phyloP scores from a whole-genome alignment of 92 coral and sea anemone species.

The Muricea muricata region DNA sequence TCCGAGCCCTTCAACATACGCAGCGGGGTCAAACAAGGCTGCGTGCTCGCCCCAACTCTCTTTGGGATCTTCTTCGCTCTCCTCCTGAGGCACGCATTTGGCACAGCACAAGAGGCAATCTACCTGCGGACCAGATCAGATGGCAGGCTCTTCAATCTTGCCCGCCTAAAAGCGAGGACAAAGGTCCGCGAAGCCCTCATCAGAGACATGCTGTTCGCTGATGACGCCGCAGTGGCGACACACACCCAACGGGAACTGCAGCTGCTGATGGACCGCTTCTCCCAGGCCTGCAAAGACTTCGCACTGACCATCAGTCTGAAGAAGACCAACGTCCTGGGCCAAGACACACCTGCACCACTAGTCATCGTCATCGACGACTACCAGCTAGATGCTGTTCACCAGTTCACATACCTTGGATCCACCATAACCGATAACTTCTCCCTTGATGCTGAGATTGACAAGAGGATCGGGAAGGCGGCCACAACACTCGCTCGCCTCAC shows the following conservation, averaged over 20 bases:
- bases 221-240: conserved; percentile 19
- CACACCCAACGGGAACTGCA: conserved; percentile 34
- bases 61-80: conserved; percentile 42
- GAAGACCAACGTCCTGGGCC: conserved; percentile 15
- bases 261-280: conserved; percentile 24
- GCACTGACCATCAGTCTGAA: conserved; percentile 47
- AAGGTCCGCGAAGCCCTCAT: background rate
- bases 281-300: conserved; percentile 34
- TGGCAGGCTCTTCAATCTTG: conserved; percentile 42
- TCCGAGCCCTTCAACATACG: too few species aligned
- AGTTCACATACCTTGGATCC: conserved; percentile 23
- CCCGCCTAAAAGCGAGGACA: conserved; percentile 34
- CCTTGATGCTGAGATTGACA: conserved; percentile 32
- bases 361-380: too few species aligned
- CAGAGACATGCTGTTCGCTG: conserved; percentile 17
- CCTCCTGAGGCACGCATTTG: conserved; percentile 40
- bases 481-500: conserved; percentile 38
- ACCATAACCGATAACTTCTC: conserved; percentile 41
- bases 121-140: conserved; percentile 50
- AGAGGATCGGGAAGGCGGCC: conserved; percentile 29
- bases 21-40: conserved; percentile 57
- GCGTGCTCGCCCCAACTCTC: conserved; percentile 46
- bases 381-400: conserved; percentile 22
- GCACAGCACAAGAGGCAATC: conserved; percentile 27
- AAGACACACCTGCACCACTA: too few species aligned